phyloP scores from a whole-genome alignment of 2,888 invertebrate genomes.

The Nemapogon koenigi region DNA sequence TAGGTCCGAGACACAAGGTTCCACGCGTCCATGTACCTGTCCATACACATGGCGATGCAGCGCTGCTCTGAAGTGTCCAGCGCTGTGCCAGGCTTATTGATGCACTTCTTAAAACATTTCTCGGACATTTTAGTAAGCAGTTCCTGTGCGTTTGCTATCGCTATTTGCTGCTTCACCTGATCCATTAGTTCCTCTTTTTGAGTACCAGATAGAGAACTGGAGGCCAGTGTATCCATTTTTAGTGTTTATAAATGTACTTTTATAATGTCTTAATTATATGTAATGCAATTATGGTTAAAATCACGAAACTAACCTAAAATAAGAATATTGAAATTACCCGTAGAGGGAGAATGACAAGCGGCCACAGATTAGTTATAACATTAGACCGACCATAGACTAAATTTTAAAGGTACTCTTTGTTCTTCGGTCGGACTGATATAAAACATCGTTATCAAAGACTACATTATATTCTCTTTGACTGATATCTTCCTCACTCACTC shows the following conservation, averaged over 20 bases:
- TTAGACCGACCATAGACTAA: no score
- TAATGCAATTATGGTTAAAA: not conserved
- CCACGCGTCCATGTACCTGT: conserved; percentile 97
- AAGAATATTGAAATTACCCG: no score
- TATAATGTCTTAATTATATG: not conserved
- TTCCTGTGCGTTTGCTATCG: conserved; percentile 93
- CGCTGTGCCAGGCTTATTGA: conserved; percentile 87
- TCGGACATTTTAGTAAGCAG: conserved; percentile 95
- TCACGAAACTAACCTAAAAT: no score
- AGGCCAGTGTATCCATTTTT: conserved; percentile 66
- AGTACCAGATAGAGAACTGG: conserved; percentile 65
- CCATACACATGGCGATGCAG: conserved; percentile 98
- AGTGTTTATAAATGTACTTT: conserved; percentile 5
- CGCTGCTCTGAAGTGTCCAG: conserved; percentile 92
- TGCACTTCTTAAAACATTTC: conserved; percentile 96
- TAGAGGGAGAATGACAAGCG: no score
- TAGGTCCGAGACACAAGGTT: conserved; percentile 92
- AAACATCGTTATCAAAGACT: no score
- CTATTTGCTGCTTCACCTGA: conserved; percentile 94
- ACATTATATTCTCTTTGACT: no score
- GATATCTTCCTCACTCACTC: no score
- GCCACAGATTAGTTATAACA: no score
- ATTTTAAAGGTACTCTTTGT: no score
- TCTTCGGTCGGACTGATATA: no score
- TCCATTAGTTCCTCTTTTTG: conserved; percentile 92